A percentile compares a stretch with the other conserved stretches of the same genome.
phyloP scores from a whole-genome alignment of 2,888 invertebrate species.

The Stegophylla sp. region DNA sequence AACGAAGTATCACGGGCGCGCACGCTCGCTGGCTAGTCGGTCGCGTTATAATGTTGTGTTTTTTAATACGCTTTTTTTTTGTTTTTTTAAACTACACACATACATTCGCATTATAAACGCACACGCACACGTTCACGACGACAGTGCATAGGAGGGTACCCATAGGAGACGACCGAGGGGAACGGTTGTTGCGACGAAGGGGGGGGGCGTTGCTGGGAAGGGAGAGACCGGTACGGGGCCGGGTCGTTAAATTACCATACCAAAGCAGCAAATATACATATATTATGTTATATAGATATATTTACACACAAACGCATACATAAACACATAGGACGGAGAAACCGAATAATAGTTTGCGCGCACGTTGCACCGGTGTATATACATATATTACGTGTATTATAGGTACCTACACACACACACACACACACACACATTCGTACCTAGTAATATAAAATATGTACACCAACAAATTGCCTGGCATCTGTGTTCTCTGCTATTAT shows the following conservation, averaged over 20 bases:
- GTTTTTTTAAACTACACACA: not conserved
- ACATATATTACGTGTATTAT: too few relatives aligned
- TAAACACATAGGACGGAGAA: not conserved
- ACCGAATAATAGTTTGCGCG: slow-evolving; percentile 14
- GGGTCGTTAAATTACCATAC: slow-evolving; percentile 56
- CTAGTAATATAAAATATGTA: slow-evolving; percentile 4
- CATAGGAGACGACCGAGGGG: not conserved
- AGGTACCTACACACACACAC: not conserved
- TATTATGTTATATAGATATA: not conserved
- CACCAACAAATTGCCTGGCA: slow-evolving; percentile 31
- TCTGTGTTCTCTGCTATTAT: not conserved
- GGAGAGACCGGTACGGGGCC: slow-evolving; percentile 32
- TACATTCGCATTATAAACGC: not conserved
- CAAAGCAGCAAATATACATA: slow-evolving; percentile 9
- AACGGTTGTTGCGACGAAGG: not conserved
- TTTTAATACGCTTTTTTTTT: slow-evolving; percentile 1
- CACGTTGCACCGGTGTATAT: not conserved
- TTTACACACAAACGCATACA: not conserved
- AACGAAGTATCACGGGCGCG: slow-evolving; percentile 15
- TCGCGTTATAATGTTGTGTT: slow-evolving; percentile 4
- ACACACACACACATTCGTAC: not conserved
- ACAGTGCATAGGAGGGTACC: not conserved
- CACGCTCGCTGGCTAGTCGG: too few relatives aligned
- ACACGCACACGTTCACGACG: not conserved
- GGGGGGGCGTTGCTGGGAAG: not conserved